Percentiles rank a stretch among this genome's conserved stretches.
phyloP scores from a whole-genome alignment of 2,888 invertebrate genomes.

The Chrysolina oricalcia region DNA sequence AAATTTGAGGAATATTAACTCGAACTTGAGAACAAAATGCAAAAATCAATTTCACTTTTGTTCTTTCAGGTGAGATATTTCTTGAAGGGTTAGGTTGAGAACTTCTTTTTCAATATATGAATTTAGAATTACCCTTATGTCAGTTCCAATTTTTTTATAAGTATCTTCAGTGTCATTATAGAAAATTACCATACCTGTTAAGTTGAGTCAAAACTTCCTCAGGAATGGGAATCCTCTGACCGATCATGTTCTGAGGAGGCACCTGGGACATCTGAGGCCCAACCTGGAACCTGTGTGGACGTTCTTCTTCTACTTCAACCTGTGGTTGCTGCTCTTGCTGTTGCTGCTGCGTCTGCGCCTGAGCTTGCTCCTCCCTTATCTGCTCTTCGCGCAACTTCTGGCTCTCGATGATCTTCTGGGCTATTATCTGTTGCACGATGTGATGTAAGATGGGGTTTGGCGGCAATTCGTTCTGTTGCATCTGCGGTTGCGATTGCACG shows the following conservation, averaged over 20 bases:
- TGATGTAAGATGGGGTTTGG: slow-evolving; percentile 71
- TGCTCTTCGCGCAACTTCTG: slow-evolving; percentile 65
- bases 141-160: too few relatives aligned
- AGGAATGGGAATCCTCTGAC: slow-evolving; percentile 71
- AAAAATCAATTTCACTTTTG: too few relatives aligned
- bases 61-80: too few relatives aligned
- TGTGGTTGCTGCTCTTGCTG: slow-evolving; percentile 53
- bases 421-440: slow-evolving; percentile 70
- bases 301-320: slow-evolving; percentile 52
- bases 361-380: slow-evolving; percentile 60
- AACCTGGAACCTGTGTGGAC: slow-evolving; percentile 37
- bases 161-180: too few relatives aligned
- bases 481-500: slow-evolving; percentile 63
- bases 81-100: too few relatives aligned
- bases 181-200: slow-evolving; percentile 61
- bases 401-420: slow-evolving; percentile 68
- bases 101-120: too few relatives aligned
- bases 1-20: too few relatives aligned
- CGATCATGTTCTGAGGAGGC: slow-evolving; percentile 39
- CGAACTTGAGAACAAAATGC: too few relatives aligned
- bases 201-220: slow-evolving; percentile 70
- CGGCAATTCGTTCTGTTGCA: slow-evolving; percentile 63
- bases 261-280: slow-evolving; percentile 35
- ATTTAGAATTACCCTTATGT: too few relatives aligned
- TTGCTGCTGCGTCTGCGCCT: slow-evolving; percentile 54